Evolutionary conservation across 1,140 invertebrate species (phyloP), one percentile per base, ranked within the genome.

Genomic region (Platorchestia sp.): DNA sequence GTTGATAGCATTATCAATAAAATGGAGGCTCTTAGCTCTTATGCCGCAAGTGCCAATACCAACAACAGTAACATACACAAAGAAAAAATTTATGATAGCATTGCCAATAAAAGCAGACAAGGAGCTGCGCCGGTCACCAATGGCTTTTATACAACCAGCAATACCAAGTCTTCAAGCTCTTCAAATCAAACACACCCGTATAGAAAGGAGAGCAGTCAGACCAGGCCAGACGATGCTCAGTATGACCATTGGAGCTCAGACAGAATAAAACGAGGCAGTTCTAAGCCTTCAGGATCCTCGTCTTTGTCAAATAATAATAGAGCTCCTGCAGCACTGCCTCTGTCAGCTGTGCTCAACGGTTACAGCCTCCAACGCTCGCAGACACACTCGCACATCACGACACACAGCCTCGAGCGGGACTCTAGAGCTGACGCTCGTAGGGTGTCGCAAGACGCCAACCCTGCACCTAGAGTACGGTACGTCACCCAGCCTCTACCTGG

Each of bases 1-100:
- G 89, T 59, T 59, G 95, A 95, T 43, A 86, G 75, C 44, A 95
- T 75, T 36, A 95, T 45, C 22, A 89, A 75, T 93, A 95, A 59
- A 95, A 95, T 87, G 86, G 59, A 87, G 75, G 95, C 95, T 5
- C 43, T 93, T 22, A 93, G 45, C 45, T 47, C 45, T 3, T 93
- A 93, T 40, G 91, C 43, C 0, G 27, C 91, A 10, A 93, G 91
- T 44, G 3, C 91, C 45, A 93, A 93, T 40, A 93, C 91, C 22
- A 93, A 93, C n/a, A 93, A 93, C 44, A 93, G 44, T 47, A 93
- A 90, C 45, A 43, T 90, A 36, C 95, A 87, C 43, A 87, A 53
- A 45, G 59, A 95, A 93, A 95, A 90, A 93, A 93, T 93, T 45
- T 93, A 93, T 47, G 91, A 93, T 36, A 93, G 43, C 7, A 44